Base-by-base conservation (phyloP, 2,888 invertebrate genomes). In the Ptychoptera albimana region DNA sequence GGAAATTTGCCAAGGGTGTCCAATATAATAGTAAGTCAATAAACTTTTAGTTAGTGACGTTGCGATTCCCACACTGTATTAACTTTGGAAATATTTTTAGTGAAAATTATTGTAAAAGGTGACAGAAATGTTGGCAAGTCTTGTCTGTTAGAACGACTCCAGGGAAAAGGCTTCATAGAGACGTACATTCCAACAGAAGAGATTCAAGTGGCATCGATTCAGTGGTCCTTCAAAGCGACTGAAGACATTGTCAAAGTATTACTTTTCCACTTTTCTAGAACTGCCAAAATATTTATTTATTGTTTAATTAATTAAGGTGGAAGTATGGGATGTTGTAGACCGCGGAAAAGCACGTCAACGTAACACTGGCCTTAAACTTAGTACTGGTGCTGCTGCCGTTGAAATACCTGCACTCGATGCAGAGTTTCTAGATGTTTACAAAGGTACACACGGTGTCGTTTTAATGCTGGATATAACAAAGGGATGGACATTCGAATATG, bases 291-390 rank as follows among this genome's bases (percentile, higher is more conserved):
- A 5, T 23, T 3, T 23, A 7, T 23, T 23, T 5, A 23, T 23
- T 23, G 3, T 23, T 3, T 7, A 23, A 23, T 23, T 23, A 5
- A 3, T 23, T 23, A 23, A 23, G 23, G 92, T 93, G 7, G 94
- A 96, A 68, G 89, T 96, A 2, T 96, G 96, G 96, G 96, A 96
- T 69, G 89, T 96, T 10, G 94, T 94, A 11, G 96, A 96, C 65
- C 82, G 85, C 59, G 87, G 85, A 2, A 77, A 82, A 58, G 76
- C 79, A 52, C 82, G 85, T 58, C 82, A 82, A 57, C 78, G 79
- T 54, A 75, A 80, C 48, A 77, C 84, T 48, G 87, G 87, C 1
- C 66, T 93, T 9, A 93, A 93, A 60, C 67, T 92, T 53, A 83
- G 83, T 49, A 86, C 69, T 36, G 51, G 61, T 31, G 46, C 50